Conservation (phyloP, 2,113 vertebrate genomes). For the Lampris incognitus region DNA sequence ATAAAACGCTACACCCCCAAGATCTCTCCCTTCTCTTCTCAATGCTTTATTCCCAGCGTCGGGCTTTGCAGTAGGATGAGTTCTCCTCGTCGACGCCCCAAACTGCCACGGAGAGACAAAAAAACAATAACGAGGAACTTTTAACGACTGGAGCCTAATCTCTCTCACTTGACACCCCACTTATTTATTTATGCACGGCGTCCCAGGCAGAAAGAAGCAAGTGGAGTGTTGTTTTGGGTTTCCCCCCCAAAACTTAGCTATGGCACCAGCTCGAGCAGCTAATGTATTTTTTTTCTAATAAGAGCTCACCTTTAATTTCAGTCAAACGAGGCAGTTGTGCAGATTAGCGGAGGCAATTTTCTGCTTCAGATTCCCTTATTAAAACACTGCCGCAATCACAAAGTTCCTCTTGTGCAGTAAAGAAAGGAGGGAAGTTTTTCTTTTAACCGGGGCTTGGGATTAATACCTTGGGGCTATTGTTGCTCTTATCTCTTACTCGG, state of each 20-base stretch:
- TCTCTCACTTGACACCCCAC: conserved; percentile 46
- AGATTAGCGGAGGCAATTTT: conserved; percentile 82
- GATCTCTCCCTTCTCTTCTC: conserved; percentile 64
- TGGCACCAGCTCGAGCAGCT: conserved; percentile 71
- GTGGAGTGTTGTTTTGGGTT: conserved; percentile 59
- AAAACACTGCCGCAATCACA: conserved; percentile 75
- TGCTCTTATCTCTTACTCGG: conserved; percentile 54
- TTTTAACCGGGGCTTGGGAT: conserved; percentile 53
- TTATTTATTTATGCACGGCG: conserved; percentile 60
- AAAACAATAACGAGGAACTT: conserved; percentile 69
- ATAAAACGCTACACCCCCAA: conserved; percentile 62
- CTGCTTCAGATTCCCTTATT: conserved; percentile 83
- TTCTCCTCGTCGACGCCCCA: conserved; percentile 66
- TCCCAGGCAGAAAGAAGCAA: conserved; percentile 60
- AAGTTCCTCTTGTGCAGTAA: conserved; percentile 76
- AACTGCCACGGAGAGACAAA: conserved; percentile 65
- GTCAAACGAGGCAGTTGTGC: conserved; percentile 71
- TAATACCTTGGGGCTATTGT: conserved; percentile 72
- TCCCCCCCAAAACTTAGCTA: conserved; percentile 64
- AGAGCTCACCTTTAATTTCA: conserved; percentile 81
- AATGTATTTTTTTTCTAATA: conserved; percentile 79
- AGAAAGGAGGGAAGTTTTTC: conserved; percentile 54
- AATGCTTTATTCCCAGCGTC: conserved; percentile 72
- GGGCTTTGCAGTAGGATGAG: conserved; percentile 50
- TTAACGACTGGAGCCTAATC: conserved; percentile 68